Percentiles rank a stretch among this genome's conserved stretches.
phyloP scores from a whole-genome alignment of 92 coral and sea anemone genomes.

The Palythoa heliodiscus region DNA sequence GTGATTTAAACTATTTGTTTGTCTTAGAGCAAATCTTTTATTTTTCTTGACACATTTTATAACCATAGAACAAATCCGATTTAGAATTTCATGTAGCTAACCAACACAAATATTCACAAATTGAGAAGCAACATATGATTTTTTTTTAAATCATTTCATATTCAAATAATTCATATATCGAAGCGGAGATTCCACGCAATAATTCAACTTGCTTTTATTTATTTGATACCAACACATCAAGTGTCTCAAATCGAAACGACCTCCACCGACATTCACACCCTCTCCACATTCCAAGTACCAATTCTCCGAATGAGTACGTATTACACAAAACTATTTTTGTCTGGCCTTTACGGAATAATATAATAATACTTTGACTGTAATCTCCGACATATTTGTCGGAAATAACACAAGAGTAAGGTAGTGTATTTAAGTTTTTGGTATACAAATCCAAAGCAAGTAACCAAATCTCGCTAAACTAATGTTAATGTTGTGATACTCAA shows the following conservation, averaged over 20 bases:
- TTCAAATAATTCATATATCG: constrained; percentile 26
- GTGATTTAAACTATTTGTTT: constrained; percentile 19
- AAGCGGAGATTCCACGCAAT: constrained; percentile 37
- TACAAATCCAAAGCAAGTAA: background rate
- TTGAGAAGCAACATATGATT: constrained; percentile 28
- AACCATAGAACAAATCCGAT: background rate
- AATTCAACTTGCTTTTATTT: constrained; percentile 33
- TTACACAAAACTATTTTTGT: constrained; percentile 12
- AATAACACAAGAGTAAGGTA: background rate
- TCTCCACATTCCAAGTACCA: constrained; percentile 73
- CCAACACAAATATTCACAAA: constrained; percentile 49
- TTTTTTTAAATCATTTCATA: constrained; percentile 2
- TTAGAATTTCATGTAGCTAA: background rate
- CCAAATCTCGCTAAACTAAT: background rate
- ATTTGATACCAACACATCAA: constrained; percentile 57
- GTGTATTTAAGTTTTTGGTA: background rate
- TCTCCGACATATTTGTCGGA: background rate
- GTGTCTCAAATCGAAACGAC: constrained; percentile 48
- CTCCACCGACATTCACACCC: constrained; percentile 62
- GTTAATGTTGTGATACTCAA: background rate
- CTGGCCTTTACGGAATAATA: background rate
- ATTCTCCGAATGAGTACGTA: constrained; percentile 20
- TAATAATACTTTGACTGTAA: background rate
- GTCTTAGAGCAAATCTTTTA: constrained; percentile 11
- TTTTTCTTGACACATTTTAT: constrained; percentile 27